Percentiles rank a stretch among this genome's conserved stretches.
These are phyloP conservation scores for Brachyhypopomus gauderio DNA, from an alignment of 2,113 vertebrate species.

Conservation along the genomic window DNA sequence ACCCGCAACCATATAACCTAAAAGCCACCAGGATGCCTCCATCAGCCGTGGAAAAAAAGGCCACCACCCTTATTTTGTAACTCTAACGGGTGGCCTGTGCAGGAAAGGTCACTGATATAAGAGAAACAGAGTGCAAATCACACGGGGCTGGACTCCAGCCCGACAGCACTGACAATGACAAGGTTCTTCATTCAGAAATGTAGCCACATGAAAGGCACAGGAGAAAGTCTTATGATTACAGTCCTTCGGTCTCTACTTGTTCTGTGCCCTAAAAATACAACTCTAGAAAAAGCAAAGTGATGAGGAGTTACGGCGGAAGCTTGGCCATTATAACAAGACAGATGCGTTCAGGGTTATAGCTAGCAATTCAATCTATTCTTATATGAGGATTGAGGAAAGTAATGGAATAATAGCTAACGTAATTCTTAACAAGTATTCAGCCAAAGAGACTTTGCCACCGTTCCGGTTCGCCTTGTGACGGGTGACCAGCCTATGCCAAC, in stretches of 20 bases:
- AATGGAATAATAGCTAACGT: background rate
- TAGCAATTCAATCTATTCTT: background rate
- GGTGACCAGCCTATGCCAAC: conserved; percentile 3
- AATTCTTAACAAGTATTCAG: background rate
- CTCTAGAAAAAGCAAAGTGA: conserved; percentile 24
- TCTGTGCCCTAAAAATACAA: conserved; percentile 40
- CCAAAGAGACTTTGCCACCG: background rate
- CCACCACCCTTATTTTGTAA: conserved; percentile 63
- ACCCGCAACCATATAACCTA: conserved; percentile 66
- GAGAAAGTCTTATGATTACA: conserved; percentile 52
- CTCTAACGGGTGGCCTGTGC: conserved; percentile 29
- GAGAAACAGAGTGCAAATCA: conserved; percentile 40
- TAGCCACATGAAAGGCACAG: conserved; percentile 49
- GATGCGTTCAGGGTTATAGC: background rate
- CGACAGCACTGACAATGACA: conserved; percentile 49
- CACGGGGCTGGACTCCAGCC: conserved; percentile 45
- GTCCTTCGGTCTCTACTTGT: conserved; percentile 26
- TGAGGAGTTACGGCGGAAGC: conserved; percentile 31
- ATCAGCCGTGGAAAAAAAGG: conserved; percentile 45
- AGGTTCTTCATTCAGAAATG: conserved; percentile 43
- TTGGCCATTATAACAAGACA: conserved; percentile 53
- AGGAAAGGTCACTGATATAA: conserved; percentile 48
- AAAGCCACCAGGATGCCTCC: conserved; percentile 62
- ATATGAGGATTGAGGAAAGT: background rate
- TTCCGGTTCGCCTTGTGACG: background rate